Evolutionary conservation across 2,888 invertebrate genomes (phyloP).

Genomic region (Dasypolia templi): DNA sequence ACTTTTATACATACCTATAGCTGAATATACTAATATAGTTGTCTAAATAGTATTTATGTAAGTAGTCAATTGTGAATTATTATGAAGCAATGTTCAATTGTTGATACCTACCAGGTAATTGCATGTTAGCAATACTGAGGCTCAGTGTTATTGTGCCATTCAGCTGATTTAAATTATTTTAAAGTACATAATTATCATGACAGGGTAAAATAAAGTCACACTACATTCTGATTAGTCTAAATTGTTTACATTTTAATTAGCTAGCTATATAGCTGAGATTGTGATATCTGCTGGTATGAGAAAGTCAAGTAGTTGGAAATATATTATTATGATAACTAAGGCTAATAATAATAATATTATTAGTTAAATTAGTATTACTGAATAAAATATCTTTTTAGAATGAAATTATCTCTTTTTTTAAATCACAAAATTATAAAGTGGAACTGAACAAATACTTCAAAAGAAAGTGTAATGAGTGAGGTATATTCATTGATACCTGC

Average conservation of each 20-base stretch:
- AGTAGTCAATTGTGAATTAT: slow-evolving; percentile 52
- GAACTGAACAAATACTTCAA: slow-evolving; percentile 3
- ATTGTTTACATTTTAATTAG: slow-evolving; percentile 22
- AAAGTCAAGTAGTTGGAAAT: slow-evolving; percentile 21
- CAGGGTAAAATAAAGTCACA: not conserved
- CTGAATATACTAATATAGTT: slow-evolving; percentile 50
- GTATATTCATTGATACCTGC: not conserved
- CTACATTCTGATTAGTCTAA: slow-evolving; percentile 19
- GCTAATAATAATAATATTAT: not conserved
- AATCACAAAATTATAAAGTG: not conserved
- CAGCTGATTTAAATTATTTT: slow-evolving; percentile 18
- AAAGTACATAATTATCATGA: slow-evolving; percentile 25
- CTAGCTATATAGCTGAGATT: slow-evolving; percentile 10
- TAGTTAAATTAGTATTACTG: too few relatives aligned
- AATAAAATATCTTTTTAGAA: not conserved
- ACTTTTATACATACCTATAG: slow-evolving; percentile 62
- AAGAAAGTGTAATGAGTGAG: not conserved
- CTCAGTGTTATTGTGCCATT: slow-evolving; percentile 21
- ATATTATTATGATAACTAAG: slow-evolving; percentile 3
- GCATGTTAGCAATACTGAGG: slow-evolving; percentile 20
- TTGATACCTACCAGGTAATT: slow-evolving; percentile 25
- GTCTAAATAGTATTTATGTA: slow-evolving; percentile 48
- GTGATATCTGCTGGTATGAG: slow-evolving; percentile 2
- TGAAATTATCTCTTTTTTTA: not conserved
- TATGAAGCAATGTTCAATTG: slow-evolving; percentile 42